These are phyloP conservation scores for Drosophila jambulina DNA, from an alignment of 1,140 invertebrate species.

Conservation along the genomic window DNA sequence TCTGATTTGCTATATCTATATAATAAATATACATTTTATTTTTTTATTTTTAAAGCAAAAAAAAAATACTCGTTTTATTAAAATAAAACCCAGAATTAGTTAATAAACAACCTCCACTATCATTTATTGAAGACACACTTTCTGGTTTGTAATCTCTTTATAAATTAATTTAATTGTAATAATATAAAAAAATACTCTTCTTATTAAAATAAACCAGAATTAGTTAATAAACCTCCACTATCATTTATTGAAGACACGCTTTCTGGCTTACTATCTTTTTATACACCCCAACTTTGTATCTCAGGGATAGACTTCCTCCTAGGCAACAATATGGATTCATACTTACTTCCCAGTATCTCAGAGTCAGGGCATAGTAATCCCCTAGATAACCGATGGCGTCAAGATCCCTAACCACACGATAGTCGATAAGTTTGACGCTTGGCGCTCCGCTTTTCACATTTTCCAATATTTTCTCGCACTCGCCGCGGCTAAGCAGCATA, in stretches of 20 bases:
- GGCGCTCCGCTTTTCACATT: not conserved
- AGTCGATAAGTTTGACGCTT: slow-evolving; percentile 33
- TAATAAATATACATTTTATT: too few relatives aligned
- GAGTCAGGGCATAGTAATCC: slow-evolving; percentile 67
- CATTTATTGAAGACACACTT: too few relatives aligned
- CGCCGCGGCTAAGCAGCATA: slow-evolving; percentile 50
- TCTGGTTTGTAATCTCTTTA: too few relatives aligned
- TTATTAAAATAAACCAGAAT: not conserved
- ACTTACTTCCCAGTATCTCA: slow-evolving; percentile 61
- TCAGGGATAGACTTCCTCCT: not conserved
- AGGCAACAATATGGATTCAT: not conserved
- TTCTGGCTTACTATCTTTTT: not conserved
- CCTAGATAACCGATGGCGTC: slow-evolving; percentile 71
- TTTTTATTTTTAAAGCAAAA: too few relatives aligned
- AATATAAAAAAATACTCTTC: too few relatives aligned
- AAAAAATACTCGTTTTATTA: too few relatives aligned
- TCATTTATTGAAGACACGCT: slow-evolving; percentile 9
- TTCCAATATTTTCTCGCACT: slow-evolving; percentile 55
- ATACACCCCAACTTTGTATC: not conserved
- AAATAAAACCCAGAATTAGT: too few relatives aligned
- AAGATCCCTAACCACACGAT: slow-evolving; percentile 34
- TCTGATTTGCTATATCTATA: too few relatives aligned
- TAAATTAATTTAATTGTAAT: too few relatives aligned
- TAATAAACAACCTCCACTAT: too few relatives aligned
- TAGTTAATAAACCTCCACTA: not conserved